These are phyloP conservation scores for Arrhamphus sclerolepis DNA, from an alignment of 2,797 vertebrate genomes.

Conservation along the genomic window DNA sequence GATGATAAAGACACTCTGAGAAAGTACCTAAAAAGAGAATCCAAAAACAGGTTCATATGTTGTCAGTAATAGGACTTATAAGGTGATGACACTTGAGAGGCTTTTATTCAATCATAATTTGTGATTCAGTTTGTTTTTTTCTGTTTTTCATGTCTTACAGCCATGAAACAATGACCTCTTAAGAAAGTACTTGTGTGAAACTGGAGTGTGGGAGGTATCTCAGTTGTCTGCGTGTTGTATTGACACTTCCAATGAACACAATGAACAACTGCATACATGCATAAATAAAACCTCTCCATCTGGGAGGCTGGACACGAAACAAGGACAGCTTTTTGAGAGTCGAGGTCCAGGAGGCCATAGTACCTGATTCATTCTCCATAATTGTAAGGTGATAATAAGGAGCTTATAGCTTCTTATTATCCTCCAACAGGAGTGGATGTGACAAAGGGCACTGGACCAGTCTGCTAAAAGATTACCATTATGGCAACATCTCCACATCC, in stretches of 20 bases:
- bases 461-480: conserved; percentile 70
- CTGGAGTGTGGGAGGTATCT: conserved; percentile 52
- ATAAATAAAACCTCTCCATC: conserved; percentile 62
- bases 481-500: conserved; percentile 62
- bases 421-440: conserved; percentile 52
- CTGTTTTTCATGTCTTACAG: background rate
- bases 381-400: conserved; percentile 79
- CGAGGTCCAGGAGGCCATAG: conserved; percentile 36
- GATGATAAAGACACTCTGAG: too few species aligned
- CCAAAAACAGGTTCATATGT: too few species aligned
- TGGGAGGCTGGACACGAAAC: conserved; percentile 61
- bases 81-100: too few species aligned
- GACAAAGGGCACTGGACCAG: conserved; percentile 61
- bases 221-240: conserved; percentile 41
- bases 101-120: too few species aligned
- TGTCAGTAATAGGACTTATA: too few species aligned
- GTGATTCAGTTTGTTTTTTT: background rate
- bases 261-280: conserved; percentile 55
- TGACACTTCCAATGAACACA: conserved; percentile 38
- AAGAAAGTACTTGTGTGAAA: conserved; percentile 35
- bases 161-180: conserved; percentile 48
- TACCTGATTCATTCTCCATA: conserved; percentile 63
- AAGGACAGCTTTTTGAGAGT: conserved; percentile 40
- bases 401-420: conserved; percentile 77
- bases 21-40: too few species aligned